phyloP scores from a whole-genome alignment of 2,888 invertebrate species.

The Polyommatus iphigenia region DNA sequence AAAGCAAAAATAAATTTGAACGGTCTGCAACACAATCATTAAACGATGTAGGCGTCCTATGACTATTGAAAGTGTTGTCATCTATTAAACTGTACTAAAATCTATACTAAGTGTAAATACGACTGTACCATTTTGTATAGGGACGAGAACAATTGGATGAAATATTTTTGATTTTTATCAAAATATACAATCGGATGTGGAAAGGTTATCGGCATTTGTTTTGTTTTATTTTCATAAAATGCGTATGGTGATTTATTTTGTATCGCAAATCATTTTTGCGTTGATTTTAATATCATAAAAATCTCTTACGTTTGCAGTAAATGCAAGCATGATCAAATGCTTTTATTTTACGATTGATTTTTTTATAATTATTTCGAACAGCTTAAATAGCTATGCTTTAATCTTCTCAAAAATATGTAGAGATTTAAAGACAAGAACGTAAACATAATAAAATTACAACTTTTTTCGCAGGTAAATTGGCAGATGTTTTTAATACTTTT shows the following conservation, averaged over 20 bases:
- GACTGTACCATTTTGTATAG: neutral
- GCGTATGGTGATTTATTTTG: neutral
- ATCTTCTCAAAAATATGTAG: no score
- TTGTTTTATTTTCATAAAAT: neutral
- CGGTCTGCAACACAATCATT: neutral
- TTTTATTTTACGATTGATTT: neutral
- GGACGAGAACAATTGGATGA: neutral
- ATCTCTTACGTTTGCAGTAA: neutral
- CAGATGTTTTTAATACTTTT: neutral
- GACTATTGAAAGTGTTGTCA: neutral
- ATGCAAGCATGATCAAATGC: neutral
- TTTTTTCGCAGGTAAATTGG: neutral
- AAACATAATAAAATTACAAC: no score
- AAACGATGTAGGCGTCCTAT: neutral
- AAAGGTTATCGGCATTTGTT: slow-evolving; percentile 1
- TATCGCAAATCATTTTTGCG: neutral
- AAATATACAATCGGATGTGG: neutral
- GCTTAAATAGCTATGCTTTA: no score
- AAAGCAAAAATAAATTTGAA: neutral
- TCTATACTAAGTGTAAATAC: neutral
- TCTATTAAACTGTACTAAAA: neutral
- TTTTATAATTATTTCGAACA: no score
- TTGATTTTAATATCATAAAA: neutral
- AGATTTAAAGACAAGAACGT: no score
- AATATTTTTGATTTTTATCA: slow-evolving; percentile 10